These are phyloP conservation scores for Hassar affinis DNA, from an alignment of 2,113 vertebrate genomes.

Conservation along the genomic window DNA sequence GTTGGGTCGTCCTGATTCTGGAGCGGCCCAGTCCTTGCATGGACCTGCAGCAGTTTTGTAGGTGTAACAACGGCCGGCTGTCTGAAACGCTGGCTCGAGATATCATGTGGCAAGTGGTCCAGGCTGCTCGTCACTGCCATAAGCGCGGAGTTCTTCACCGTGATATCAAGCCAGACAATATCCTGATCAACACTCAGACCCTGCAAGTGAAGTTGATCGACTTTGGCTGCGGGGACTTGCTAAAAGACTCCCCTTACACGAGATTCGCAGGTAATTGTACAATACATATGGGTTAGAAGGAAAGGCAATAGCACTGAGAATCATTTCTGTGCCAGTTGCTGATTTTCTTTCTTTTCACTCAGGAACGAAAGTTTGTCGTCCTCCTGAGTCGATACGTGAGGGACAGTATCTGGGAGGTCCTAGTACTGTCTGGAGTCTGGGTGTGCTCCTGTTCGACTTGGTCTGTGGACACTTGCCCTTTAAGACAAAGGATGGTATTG, in stretches of 20 bases:
- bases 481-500: too few species aligned
- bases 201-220: slow-evolving; percentile 63
- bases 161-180: slow-evolving; percentile 71
- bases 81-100: slow-evolving; percentile 42
- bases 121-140: slow-evolving; percentile 56
- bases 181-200: slow-evolving; percentile 66
- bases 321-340: not conserved
- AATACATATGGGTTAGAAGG: not conserved
- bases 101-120: slow-evolving; percentile 60
- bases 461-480: not conserved
- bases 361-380: not conserved
- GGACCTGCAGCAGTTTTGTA: slow-evolving; percentile 58
- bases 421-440: slow-evolving; percentile 25
- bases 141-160: slow-evolving; percentile 60
- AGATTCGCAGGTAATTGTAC: not conserved
- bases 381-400: not conserved
- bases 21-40: slow-evolving; percentile 57
- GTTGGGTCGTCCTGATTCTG: slow-evolving; percentile 24
- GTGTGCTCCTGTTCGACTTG: slow-evolving; percentile 12
- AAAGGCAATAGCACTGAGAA: not conserved
- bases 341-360: not conserved
- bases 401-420: not conserved
- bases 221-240: slow-evolving; percentile 62
- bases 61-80: not conserved
- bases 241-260: not conserved